Evolutionary conservation across 2,888 invertebrate genomes (phyloP), one percentile per base, ranked within the genome.

Genomic region (Lithophane socia): DNA sequence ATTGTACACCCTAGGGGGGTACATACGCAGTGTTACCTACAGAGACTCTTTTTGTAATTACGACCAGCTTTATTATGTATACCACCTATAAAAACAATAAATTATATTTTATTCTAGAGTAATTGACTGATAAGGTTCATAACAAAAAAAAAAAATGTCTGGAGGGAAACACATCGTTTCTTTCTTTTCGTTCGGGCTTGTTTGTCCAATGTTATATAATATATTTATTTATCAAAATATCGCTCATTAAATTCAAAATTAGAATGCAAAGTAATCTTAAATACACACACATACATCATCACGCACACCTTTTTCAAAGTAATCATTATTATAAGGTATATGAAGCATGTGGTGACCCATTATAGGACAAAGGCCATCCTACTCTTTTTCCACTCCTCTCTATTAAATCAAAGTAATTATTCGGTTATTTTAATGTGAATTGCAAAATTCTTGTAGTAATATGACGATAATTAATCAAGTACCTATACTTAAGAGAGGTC

Each of bases 381-480:
- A 13, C 29, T 67, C 5, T 9, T 9, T 37, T n/a, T 21, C 37
- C 16, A 67, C 13, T 52, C 24, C 18, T 66, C 47, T 66, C 24
- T 24, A 49, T 24, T 37, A 52, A 52, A 29, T 67, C 49, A 29
- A 52, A 29, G 13, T 29, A 67, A 52, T 29, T 0, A 29, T 67
- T 52, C 2, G 37, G 29, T 5, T 29, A 21, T n/a, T 37, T 49
- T 18, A 37, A n/a, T 21, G 12, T 47, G 13, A 47, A 54, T 37
- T 47, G 10, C 49, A 29, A 52, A 54, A 52, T 67, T 65, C 10
- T 52, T 47, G 2, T 56, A 67, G 16, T 58, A 29, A 47, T 49
- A 61, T 10, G 29, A 42, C 13, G 24, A 37, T 80, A 37, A 81
- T 80, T 67, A 77, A 82, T 79, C 64, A 79, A 72, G n/a, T 71